These are phyloP conservation scores for Argya squamiceps DNA, from an alignment of 2,797 vertebrate genomes.

Conservation along the genomic window DNA sequence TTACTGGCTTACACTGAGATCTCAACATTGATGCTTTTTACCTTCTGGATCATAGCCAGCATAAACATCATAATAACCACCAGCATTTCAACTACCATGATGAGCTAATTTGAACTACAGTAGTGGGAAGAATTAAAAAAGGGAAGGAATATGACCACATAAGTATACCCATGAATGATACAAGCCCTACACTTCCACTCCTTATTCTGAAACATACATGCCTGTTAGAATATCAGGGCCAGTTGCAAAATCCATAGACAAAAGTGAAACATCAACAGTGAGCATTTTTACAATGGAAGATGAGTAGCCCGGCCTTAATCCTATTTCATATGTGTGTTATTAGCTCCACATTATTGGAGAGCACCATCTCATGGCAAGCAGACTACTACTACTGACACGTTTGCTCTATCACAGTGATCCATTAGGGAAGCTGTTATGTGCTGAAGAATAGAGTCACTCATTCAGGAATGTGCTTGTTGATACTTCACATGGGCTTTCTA, in stretches of 20 bases:
- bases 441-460: conserved; percentile 55
- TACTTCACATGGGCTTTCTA: conserved; percentile 34
- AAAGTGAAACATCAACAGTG: conserved; percentile 28
- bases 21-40: not conserved
- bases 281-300: conserved; percentile 42
- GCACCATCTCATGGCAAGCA: conserved; percentile 60
- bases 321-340: not conserved
- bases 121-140: not conserved
- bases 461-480: conserved; percentile 53
- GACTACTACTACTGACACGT: conserved; percentile 62
- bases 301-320: conserved; percentile 28
- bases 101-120: not conserved
- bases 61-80: not conserved
- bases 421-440: conserved; percentile 65
- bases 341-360: conserved; percentile 37
- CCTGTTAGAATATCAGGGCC: not conserved
- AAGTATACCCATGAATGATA: not conserved
- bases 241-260: not conserved
- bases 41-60: not conserved
- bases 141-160: not conserved
- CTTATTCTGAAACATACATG: not conserved
- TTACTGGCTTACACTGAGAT: conserved; percentile 1
- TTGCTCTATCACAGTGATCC: conserved; percentile 75
- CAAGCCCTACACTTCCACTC: not conserved
- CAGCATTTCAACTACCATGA: not conserved